These are phyloP conservation scores for Hypomesus transpacificus DNA, from an alignment of 2,113 vertebrate genomes.

Conservation along the genomic window DNA sequence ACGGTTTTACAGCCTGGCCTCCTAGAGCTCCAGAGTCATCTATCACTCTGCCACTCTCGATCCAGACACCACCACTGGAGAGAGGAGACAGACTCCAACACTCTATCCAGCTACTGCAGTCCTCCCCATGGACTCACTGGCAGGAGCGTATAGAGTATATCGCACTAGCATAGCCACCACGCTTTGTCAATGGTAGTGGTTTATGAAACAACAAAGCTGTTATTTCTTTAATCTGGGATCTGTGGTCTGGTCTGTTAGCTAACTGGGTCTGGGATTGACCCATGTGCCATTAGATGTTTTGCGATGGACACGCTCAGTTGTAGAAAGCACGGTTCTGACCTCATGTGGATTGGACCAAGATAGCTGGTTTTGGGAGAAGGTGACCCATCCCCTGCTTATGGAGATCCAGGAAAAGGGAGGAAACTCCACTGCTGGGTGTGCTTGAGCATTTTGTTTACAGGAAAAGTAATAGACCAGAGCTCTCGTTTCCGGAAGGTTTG, in stretches of 20 bases:
- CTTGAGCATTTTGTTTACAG: too few species aligned
- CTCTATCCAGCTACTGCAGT: not conserved
- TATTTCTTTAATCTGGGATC: too few species aligned
- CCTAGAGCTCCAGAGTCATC: slow-evolving; percentile 4
- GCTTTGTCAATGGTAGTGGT: not conserved
- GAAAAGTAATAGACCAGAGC: too few species aligned
- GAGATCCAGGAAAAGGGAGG: too few species aligned
- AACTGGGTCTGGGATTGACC: not conserved
- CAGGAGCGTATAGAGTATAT: not conserved
- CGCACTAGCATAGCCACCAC: not conserved
- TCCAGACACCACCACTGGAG: not conserved
- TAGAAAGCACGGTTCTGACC: not conserved
- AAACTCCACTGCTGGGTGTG: too few species aligned
- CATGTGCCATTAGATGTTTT: not conserved
- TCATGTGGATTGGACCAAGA: not conserved
- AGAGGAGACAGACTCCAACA: not conserved
- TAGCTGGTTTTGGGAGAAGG: not conserved
- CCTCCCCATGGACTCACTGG: too few species aligned
- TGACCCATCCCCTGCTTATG: too few species aligned
- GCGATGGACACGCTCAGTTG: not conserved
- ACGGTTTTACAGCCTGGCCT: not conserved
- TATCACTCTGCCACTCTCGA: not conserved
- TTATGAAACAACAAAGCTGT: too few species aligned
- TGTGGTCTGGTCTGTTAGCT: not conserved
- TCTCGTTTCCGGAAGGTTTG: too few species aligned